Evolutionary conservation across 2,797 vertebrate species (phyloP).

Genomic region (Saguinus oedipus): DNA sequence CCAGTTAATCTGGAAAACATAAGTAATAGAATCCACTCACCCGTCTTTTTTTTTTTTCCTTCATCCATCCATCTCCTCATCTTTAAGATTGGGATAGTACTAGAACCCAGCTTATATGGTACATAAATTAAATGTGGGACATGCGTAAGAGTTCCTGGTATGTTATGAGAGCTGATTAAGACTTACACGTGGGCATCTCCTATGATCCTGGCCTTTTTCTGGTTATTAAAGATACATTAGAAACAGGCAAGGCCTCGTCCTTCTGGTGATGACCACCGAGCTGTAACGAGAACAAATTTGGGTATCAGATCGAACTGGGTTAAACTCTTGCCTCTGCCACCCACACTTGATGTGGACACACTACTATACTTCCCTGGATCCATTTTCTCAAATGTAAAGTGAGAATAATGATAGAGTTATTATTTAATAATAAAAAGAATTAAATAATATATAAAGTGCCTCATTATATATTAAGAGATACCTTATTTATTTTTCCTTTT

Average conservation of each 20-base stretch:
- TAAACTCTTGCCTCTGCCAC: not conserved
- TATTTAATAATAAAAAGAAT: not conserved
- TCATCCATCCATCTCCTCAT: not conserved
- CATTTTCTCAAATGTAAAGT: not conserved
- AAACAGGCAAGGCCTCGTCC: not conserved
- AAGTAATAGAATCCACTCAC: not conserved
- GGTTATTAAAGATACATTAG: not conserved
- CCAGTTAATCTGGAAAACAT: not conserved
- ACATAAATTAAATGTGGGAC: not conserved
- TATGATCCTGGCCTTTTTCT: not conserved
- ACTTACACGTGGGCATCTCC: not conserved
- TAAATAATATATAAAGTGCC: not conserved
- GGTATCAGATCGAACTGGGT: not conserved
- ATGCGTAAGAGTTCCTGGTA: not conserved
- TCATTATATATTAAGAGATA: not conserved
- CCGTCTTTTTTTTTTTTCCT: not conserved
- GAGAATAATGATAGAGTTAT: not conserved
- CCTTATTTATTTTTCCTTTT: not conserved
- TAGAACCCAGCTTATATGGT: not conserved
- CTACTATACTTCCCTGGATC: not conserved
- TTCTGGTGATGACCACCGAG: not conserved
- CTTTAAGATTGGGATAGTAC: not conserved
- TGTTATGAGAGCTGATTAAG: not conserved
- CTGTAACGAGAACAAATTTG: not conserved
- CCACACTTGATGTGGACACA: not conserved